Evolutionary conservation across 2,888 invertebrate genomes (phyloP), one percentile per base, ranked within the genome.

Genomic region (Macrophya annulata): DNA sequence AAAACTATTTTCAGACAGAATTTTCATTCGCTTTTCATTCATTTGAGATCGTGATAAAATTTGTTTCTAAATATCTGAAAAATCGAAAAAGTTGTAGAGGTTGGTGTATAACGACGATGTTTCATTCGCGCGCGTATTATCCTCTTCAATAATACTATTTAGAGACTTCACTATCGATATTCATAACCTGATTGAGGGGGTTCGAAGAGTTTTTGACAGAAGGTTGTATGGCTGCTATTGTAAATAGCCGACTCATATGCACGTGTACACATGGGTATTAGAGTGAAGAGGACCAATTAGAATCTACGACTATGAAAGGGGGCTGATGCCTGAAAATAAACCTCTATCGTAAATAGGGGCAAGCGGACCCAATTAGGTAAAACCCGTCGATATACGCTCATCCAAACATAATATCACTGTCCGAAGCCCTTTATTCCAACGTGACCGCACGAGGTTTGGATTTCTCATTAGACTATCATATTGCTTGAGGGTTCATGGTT

Each of bases 391-490:
- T 77, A n/a, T 31, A 55, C 77, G 77, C 31, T 77, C 51, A 51
- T 37, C 51, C 51, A 37, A 55, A 77, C 25, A 77, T 55, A 77
- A 77, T 77, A 77, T 77, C 51, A 77, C 77, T 77, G 31, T 77
- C 15, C 77, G n/a, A 55, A 77, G 55, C 77, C 84, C 59, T 37
- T 59, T 62, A 84, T 84, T 55, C 76, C 55, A 68, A 68, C 68
- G 77, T 55, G 84, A 76, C 76, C 62, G 62, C 45, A 62, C 45
- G 43, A 55, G 51, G 55, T 84, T 84, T 62, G 84, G 72, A 72
- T 43, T 62, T 55, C 43, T 84, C 84, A 62, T 72, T 76, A n/a
- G 43, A 77, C 77, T 77, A 55, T 77, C 51, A 77, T 51, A 55
- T 77, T 77, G 51, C 51, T 55, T 31, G 31, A 77, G 55, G 77